Evolutionary conservation across 2,888 invertebrate species (phyloP).

Genomic region (Pimpla rufipes): DNA sequence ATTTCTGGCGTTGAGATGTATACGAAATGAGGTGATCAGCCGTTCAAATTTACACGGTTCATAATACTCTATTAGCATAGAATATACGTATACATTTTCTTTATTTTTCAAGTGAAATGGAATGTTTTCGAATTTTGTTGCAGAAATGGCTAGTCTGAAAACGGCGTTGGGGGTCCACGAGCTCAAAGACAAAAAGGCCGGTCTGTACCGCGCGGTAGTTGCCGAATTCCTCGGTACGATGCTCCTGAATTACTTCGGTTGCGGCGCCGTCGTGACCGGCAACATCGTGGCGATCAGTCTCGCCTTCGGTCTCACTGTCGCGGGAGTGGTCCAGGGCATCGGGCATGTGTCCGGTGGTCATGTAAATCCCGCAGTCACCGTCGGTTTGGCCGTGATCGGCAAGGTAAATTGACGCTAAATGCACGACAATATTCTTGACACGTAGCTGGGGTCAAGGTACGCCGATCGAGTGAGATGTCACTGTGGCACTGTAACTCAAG

Average conservation of each 20-base stretch:
- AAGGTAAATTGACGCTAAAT: conserved; percentile 85
- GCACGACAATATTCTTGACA: conserved; percentile 6
- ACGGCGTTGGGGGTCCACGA: conserved; percentile 91
- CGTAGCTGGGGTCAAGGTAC: conserved; percentile 27
- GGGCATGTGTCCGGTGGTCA: conserved; percentile 96
- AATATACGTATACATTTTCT: neutral
- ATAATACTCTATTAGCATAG: neutral
- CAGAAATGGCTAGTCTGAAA: conserved; percentile 88
- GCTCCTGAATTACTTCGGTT: conserved; percentile 95
- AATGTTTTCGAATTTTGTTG: conserved; percentile 31
- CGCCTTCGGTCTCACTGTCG: conserved; percentile 95
- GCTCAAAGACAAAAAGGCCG: conserved; percentile 89
- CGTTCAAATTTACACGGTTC: neutral
- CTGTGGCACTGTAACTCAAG: neutral
- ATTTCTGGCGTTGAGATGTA: neutral
- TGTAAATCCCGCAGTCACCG: conserved; percentile 96
- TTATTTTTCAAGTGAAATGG: neutral
- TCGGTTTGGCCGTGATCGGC: conserved; percentile 92
- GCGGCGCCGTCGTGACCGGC: conserved; percentile 89
- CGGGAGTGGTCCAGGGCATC: conserved; percentile 92
- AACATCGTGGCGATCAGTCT: conserved; percentile 91
- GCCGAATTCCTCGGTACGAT: conserved; percentile 96
- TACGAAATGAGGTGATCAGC: neutral
- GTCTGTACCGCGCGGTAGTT: conserved; percentile 92
- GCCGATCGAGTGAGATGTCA: neutral